Base-by-base conservation (phyloP, 2,113 vertebrate species). In the Orycteropus afer region DNA sequence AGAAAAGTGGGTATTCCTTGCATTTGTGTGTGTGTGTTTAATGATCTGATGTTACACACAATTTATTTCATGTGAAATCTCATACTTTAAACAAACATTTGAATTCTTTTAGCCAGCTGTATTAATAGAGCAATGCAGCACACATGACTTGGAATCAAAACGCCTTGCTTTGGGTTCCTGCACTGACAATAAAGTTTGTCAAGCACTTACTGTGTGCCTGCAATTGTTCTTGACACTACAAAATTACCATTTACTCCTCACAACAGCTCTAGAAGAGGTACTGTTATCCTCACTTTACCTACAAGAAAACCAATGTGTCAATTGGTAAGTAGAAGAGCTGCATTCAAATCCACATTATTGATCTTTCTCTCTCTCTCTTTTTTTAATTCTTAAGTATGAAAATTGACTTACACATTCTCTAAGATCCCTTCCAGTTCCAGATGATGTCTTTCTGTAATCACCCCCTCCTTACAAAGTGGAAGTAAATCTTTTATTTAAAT, bases 41-140 rank as follows among this genome's bases (percentile, higher is more conserved):
- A 89, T 83, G 61, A 78, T 51, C 85, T 97, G 67, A 82, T 84
- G 61, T 53, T 73, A 6, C 18, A 55, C 37, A 88, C 29, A 85
- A 65, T 85, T 93, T 77, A 40, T 94, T 95, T 96, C 42, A 65
- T 57, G 92, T 95, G n/a, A 27, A 91, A 53, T 89, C 37, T 73
- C 37, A 12, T 49, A 76, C 95, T 92, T 95, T 90, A 92, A 94
- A 49, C 42, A 82, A 86, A 85, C 29, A 47, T 80, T 90, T 95
- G 47, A 83, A 47, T 86, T 20, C 11, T 88, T 69, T 77, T 57
- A 77, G 32, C 55, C 59, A 85, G 27, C 47, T 92, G 12, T 65
- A 25, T 94, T 95, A 84, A 89, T 22, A 61, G 34, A 59, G 7
- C 27, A 82, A 29, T 55, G 37, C 42, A 53, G 9, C 86, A 25